phyloP scores from a whole-genome alignment of 2,888 invertebrate genomes.

The Agrilus biguttatus region DNA sequence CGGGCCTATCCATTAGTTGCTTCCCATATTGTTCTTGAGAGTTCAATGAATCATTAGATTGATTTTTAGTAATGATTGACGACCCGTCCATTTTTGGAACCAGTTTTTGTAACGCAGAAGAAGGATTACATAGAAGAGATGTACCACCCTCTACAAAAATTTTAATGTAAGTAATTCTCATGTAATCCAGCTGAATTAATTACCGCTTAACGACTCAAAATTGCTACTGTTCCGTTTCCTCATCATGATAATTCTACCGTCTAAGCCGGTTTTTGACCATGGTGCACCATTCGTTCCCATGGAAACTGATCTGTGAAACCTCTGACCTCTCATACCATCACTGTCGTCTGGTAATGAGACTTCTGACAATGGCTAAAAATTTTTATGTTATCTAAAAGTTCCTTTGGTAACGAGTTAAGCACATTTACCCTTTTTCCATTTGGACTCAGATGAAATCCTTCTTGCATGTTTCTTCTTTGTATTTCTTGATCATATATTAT shows the following conservation, averaged over 20 bases:
- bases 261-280: constrained; percentile 42
- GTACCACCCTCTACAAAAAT: constrained; percentile 50
- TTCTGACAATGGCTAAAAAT: constrained; percentile 36
- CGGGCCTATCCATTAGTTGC: constrained; percentile 61
- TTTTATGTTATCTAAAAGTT: neutral
- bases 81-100: constrained; percentile 50
- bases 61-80: constrained; percentile 32
- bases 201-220: constrained; percentile 43
- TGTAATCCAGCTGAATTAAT: constrained; percentile 3
- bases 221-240: constrained; percentile 56
- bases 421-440: constrained; percentile 30
- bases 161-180: neutral
- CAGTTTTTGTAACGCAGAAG: constrained; percentile 69
- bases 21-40: constrained; percentile 33
- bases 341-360: constrained; percentile 37
- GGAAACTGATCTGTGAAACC: constrained; percentile 75
- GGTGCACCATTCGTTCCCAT: constrained; percentile 60
- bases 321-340: constrained; percentile 37
- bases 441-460: constrained; percentile 18
- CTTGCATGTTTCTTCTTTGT: constrained; percentile 31
- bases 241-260: constrained; percentile 43
- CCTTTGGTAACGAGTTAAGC: neutral
- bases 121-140: constrained; percentile 78
- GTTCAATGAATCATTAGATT: constrained; percentile 18
- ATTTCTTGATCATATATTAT: constrained; percentile 34